These are phyloP conservation scores for Tortrix viridana DNA, from an alignment of 2,888 invertebrate genomes.

Conservation along the genomic window DNA sequence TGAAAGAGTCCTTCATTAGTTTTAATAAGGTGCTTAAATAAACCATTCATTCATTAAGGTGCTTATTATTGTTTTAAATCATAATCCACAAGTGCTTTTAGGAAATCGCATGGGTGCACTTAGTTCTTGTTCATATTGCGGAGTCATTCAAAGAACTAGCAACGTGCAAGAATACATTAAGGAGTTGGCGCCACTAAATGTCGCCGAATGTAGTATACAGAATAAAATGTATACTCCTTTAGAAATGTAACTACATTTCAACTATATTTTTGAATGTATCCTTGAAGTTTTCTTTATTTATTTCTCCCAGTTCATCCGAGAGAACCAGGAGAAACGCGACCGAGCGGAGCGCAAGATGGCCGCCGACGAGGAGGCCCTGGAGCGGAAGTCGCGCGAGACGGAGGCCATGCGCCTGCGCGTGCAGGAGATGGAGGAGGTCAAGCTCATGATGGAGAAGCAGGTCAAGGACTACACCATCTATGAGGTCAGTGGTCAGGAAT, in stretches of 20 bases:
- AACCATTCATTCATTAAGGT: too few species aligned
- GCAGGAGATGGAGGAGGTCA: conserved; percentile 74
- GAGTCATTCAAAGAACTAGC: too few species aligned
- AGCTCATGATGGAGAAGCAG: conserved; percentile 82
- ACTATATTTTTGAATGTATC: too few species aligned
- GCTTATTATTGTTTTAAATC: too few species aligned
- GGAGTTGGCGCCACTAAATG: too few species aligned
- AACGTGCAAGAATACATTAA: too few species aligned
- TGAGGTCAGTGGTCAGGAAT: conserved; percentile 60
- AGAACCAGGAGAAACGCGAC: conserved; percentile 86
- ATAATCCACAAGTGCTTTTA: too few species aligned
- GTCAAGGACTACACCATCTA: conserved; percentile 85
- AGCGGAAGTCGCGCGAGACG: conserved; percentile 78
- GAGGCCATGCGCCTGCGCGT: conserved; percentile 77
- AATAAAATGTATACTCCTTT: too few species aligned
- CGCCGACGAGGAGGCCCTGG: conserved; percentile 79
- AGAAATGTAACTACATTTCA: too few species aligned
- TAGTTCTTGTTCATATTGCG: too few species aligned
- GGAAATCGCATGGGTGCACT: too few species aligned
- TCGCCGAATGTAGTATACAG: too few species aligned
- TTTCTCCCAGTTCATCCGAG: conserved; percentile 80
- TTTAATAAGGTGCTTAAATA: conserved; percentile 83
- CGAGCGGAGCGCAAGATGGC: conserved; percentile 84
- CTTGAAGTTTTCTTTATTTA: background rate
- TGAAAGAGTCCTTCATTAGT: conserved; percentile 85